Evolutionary conservation across 30 jellyfish, hydroid and myxozoan species (phyloP), one percentile per base, ranked within the genome.

Genomic region (Turritopsis dohrnii): DNA sequence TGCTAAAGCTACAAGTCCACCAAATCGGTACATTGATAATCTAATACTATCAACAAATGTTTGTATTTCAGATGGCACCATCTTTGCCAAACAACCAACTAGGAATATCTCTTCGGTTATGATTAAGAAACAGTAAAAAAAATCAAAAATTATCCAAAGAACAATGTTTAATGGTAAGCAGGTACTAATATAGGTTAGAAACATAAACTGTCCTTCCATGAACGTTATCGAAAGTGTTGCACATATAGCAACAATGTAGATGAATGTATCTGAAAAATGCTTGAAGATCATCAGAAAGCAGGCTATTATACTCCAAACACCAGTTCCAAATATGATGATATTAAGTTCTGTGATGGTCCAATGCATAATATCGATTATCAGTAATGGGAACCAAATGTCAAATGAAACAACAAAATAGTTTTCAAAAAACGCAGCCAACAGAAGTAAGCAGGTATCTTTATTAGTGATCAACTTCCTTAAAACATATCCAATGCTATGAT

Each of bases 1-100:
- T 69, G 77, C 77, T 27, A 69, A 69, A n/a, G 77, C 77, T n/a
- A 27, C 77, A 17, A 69, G 77, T 17, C 77, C 77, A 69, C 77
- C 77, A 19, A 69, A 27, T 69, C 77, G 28, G 30, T 69, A 69
- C 77, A 69, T 69, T n/a, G 77, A n/a, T 69, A 69, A 69, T 27
- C 77, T 17, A 7, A 69, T 69, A 27, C 77, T 69, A 69, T 69
- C 77, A n/a, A 69, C 77, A 27, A n/a, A 69, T 9, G 77, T 69
- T 69, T 69, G 77, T n/a, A 69, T 69, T n/a, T 69, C 1, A 9
- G 77, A 69, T 69, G 77, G 30, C 19, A 69, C 77, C 77, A 69
- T 69, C 19, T 69, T 69, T 27, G 77, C 77, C 22, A 69, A 69
- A 69, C 77, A 69, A 7, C 77, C 77, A 23, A 69, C 77, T n/a